Conservation (phyloP, 2,797 vertebrate species). For the Pseudochaenichthys georgianus region DNA sequence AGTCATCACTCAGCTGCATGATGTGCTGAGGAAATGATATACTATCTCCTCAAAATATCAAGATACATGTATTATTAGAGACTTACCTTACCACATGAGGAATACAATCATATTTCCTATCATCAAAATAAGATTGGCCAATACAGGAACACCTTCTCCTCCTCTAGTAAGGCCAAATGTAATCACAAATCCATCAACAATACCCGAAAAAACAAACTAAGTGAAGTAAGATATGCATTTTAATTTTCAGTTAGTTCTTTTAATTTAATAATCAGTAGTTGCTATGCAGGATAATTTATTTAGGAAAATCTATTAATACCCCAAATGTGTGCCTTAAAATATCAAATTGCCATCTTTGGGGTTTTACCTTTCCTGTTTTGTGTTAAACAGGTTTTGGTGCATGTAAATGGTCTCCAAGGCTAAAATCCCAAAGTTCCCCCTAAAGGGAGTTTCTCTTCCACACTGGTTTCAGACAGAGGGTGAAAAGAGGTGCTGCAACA, state of each 20-base stretch:
- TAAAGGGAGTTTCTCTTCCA: no score
- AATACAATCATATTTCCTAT: background rate
- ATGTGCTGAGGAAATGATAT: slow-evolving; percentile 11
- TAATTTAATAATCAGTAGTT: no score
- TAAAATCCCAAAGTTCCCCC: no score
- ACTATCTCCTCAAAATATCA: background rate
- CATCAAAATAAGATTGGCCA: slow-evolving; percentile 8
- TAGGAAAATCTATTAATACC: background rate
- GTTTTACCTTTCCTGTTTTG: no score
- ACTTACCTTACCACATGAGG: no score
- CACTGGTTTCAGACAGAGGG: no score
- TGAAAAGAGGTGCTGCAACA: no score
- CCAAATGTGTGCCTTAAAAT: background rate
- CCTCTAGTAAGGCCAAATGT: no score
- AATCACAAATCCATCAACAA: background rate
- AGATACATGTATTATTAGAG: background rate
- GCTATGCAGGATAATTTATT: background rate
- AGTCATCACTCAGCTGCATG: slow-evolving; percentile 52
- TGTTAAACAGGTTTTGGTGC: no score
- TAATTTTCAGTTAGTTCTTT: no score
- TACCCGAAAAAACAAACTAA: background rate
- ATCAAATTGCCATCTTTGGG: background rate
- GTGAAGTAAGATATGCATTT: background rate
- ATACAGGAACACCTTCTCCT: background rate
- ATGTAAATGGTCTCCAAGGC: no score